Conservation (phyloP, 2,113 vertebrate species). For the Numida meleagris region DNA sequence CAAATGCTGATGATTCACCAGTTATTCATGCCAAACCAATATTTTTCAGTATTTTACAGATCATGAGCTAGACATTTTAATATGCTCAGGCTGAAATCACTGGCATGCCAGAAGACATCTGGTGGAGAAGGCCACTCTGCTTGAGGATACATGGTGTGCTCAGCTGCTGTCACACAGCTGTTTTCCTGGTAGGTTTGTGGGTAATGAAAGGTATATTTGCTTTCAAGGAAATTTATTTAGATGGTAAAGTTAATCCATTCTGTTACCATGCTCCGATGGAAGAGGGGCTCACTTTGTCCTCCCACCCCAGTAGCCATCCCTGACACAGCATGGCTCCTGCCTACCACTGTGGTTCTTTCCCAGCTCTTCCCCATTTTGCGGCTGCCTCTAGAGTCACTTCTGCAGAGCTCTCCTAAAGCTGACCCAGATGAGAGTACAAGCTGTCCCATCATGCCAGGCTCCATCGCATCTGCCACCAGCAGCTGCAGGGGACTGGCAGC, state of each 20-base stretch:
- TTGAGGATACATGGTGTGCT: not conserved
- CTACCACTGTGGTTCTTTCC: not conserved
- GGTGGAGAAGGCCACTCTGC: not conserved
- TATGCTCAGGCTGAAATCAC: constrained; percentile 31
- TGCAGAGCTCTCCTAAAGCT: not conserved
- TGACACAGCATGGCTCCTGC: not conserved
- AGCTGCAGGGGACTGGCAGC: not conserved
- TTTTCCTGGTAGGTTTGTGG: not conserved
- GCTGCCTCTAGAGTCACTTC: not conserved
- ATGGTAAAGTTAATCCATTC: not conserved
- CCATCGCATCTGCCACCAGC: fast-evolving
- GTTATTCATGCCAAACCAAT: constrained; percentile 59
- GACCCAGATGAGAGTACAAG: fast-evolving
- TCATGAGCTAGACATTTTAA: constrained; percentile 21
- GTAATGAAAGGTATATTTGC: not conserved
- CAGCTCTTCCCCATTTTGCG: not conserved
- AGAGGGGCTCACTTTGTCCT: not conserved
- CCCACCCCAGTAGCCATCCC: not conserved
- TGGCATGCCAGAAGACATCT: not conserved
- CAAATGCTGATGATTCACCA: constrained; percentile 15
- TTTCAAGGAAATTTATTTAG: not conserved
- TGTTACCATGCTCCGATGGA: not conserved
- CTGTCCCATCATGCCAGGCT: not conserved
- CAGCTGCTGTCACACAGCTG: not conserved
- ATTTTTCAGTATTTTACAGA: constrained; percentile 54